Base-by-base conservation (phyloP, 1,140 invertebrate genomes). In the Telenomus remus region DNA sequence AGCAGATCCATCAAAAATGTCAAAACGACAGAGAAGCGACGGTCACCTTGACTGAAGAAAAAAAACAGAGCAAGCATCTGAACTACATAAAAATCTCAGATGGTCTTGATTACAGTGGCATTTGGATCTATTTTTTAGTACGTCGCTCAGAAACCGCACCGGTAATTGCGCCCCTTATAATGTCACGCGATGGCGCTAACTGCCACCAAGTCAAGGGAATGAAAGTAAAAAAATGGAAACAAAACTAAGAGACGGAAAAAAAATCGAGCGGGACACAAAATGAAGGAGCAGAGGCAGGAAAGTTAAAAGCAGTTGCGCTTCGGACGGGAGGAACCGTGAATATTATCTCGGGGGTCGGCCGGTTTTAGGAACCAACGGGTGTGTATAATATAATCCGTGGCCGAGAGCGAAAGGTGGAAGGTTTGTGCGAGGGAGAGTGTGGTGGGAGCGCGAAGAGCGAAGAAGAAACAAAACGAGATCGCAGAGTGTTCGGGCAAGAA, bases 341-440 rank as follows among this genome's bases (percentile, higher is more conserved):
- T 80, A 71, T 79, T 78, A 70, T 77, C 71, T 75, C 55, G 59
- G 57, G 65, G 69, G 59, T 82, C 80, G 76, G 60, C 57, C 43
- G 63, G 69, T 66, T 79, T 80, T 77, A 47, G 76, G 74, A 68
- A 59, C 56, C 71, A 76, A 79, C 74, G 69, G 60, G 72, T 76
- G 19, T 27, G 78, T 82, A 81, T 82, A 83, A 84, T 83, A 80
- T 82, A 83, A 84, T 83, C 77, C 78, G 69, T 65, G 69, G 64
- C 55, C 70, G 71, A 54, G 59, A 78, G 73, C 74, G 72, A 79
- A 79, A 79, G 77, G 68, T 75, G 76, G 72, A 79, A 69, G 68
- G 44, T 50, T 71, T 70, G 12, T 53, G 47, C 15, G 59, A 43
- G 35, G 0, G 10, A 14, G 35, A 53, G 12, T 0, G 15, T 47